A percentile compares a stretch with the other conserved stretches of the same genome.
phyloP scores from a whole-genome alignment of 2,113 vertebrate species.

The Bubo bubo region DNA sequence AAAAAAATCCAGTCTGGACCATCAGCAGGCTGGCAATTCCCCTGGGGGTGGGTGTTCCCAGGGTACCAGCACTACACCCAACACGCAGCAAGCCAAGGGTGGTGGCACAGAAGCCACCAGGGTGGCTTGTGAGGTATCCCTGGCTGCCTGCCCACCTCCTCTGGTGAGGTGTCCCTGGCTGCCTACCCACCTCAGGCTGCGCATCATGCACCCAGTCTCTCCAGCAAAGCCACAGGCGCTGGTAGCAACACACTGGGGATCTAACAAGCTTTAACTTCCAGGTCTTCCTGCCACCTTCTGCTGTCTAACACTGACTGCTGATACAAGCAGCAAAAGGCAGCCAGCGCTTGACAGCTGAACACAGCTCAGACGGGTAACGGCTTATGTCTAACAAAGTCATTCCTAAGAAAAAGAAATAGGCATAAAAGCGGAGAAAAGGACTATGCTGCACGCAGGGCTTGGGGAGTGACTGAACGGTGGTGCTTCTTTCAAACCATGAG shows the following conservation, averaged over 20 bases:
- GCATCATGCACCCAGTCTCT: rapidly evolving
- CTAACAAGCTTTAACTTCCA: background rate
- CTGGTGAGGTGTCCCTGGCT: background rate
- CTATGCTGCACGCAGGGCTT: background rate
- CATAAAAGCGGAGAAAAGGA: background rate
- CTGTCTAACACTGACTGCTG: background rate
- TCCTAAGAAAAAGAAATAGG: background rate
- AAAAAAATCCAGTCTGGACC: rapidly evolving
- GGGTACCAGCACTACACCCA: rapidly evolving
- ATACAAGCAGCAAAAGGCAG: background rate
- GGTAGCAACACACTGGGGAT: background rate
- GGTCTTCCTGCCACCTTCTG: background rate
- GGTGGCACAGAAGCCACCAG: background rate
- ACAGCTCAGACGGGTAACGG: background rate
- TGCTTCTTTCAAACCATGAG: background rate
- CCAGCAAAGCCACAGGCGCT: rapidly evolving
- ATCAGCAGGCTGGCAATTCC: background rate
- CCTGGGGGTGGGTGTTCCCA: background rate
- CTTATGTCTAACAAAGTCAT: slow-evolving; percentile 27
- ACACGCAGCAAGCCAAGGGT: rapidly evolving
- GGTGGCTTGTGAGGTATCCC: no score
- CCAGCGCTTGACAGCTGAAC: background rate
- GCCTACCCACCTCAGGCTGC: background rate
- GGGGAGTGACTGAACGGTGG: background rate
- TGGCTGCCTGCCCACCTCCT: background rate